A percentile compares a stretch with the other conserved stretches of the same genome.
Evolutionary conservation across 1,140 invertebrate genomes (phyloP).

Genomic region (Hirudo medicinalis): DNA sequence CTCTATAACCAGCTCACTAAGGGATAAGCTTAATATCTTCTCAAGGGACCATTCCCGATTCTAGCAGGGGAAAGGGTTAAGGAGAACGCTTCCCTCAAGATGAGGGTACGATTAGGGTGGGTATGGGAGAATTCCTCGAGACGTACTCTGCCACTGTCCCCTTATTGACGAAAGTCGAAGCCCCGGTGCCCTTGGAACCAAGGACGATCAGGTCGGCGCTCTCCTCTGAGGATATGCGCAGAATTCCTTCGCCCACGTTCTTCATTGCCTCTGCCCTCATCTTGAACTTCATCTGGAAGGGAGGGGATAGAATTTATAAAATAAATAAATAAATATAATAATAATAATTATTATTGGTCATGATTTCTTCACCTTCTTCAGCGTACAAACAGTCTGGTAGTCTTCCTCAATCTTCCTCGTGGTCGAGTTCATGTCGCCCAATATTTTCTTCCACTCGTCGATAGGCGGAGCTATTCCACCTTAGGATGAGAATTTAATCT

Average conservation of each 20-base stretch:
- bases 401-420: constrained; percentile 19
- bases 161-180: neutral
- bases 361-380: constrained; percentile 4
- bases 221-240: constrained; percentile 4
- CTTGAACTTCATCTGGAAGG: constrained; percentile 15
- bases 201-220: constrained; percentile 9
- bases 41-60: too few relatives aligned
- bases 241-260: constrained; percentile 14
- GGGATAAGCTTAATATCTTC: too few relatives aligned
- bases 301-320: neutral
- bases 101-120: constrained; percentile 2
- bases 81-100: too few relatives aligned
- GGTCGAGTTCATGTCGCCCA: constrained; percentile 19
- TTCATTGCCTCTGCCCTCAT: constrained; percentile 17
- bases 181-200: constrained; percentile 10
- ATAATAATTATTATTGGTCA: too few relatives aligned
- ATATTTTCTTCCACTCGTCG: constrained; percentile 19
- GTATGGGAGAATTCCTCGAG: constrained; percentile 2
- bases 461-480: constrained; percentile 19
- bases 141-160: constrained; percentile 12
- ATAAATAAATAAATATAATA: too few relatives aligned
- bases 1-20: too few relatives aligned
- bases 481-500: neutral
- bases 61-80: too few relatives aligned
- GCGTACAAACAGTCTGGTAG: constrained; percentile 18